Conservation (phyloP, 2,113 vertebrate species). For the Hiodon tergisus region DNA sequence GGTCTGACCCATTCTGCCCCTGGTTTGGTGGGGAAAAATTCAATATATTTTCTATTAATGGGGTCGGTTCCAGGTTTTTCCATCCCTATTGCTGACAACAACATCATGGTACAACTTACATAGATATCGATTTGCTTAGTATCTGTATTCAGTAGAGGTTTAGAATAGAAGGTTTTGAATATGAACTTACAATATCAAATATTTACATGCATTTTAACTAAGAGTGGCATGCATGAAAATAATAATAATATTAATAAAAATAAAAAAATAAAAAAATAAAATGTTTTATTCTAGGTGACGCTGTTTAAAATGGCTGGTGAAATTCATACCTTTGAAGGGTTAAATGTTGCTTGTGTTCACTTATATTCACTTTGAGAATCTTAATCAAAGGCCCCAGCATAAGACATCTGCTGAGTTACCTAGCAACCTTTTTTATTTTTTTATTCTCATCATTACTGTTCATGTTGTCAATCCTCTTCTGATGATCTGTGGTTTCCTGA, state of each 20-base stretch:
- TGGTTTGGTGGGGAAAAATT: too few species aligned
- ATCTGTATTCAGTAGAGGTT: too few species aligned
- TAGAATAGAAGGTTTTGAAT: too few species aligned
- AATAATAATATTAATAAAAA: background rate
- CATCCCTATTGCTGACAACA: too few species aligned
- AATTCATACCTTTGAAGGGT: slow-evolving; percentile 4
- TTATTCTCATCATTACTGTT: slow-evolving; percentile 12
- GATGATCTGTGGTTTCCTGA: background rate
- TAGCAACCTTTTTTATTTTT: slow-evolving; percentile 17
- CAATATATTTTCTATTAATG: too few species aligned
- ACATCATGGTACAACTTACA: too few species aligned
- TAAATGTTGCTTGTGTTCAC: slow-evolving; percentile 10
- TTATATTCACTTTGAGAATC: slow-evolving; percentile 25
- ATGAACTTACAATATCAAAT: background rate
- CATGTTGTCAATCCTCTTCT: slow-evolving; percentile 8
- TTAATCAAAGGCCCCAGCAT: slow-evolving; percentile 16
- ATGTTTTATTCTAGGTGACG: background rate
- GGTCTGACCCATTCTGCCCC: too few species aligned
- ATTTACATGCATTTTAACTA: slow-evolving; percentile 1
- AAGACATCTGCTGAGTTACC: slow-evolving; percentile 19
- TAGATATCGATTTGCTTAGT: too few species aligned
- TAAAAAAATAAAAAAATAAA: background rate
- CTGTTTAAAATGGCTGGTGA: slow-evolving; percentile 16
- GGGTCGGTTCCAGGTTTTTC: too few species aligned
- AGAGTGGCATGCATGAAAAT: background rate